Base-by-base conservation (phyloP, 2,888 invertebrate species). In the Yponomeuta evonymella region DNA sequence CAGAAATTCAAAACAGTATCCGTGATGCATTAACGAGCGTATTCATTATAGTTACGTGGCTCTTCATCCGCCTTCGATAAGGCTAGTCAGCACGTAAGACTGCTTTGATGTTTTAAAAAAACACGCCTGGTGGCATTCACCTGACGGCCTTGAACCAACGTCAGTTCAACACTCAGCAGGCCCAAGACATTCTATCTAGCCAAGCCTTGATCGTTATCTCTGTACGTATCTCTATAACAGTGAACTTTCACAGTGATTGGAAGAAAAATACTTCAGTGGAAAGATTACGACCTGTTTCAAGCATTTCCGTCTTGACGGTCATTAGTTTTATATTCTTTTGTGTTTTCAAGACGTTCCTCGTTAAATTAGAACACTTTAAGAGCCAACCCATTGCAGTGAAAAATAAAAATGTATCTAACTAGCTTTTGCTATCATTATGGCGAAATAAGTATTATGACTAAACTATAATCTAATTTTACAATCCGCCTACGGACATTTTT, bases 91-190 rank as follows among this genome's bases (percentile, higher is more conserved):
- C 87, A 84, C 83, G 85, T 86, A 81, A 83, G 86, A 86, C 78
- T 81, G 83, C 83, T 83, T 80, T 76, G 79, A 79, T 83, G 80
- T 80, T 81, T 48, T 48, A 67, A 88, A 89, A 89, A 90, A 89
- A 88, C 84, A 80, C 80, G 86, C 80, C 82, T 79, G 77, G 88
- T 89, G 90, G 88, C 90, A 88, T 90, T 91, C 91, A 90, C 91
- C 90, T 82, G 85, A 76, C 78, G 88, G 85, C 91, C 91, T 90
- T 90, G 90, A 90, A 90, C 90, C 83, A 81, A 79, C 80, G 83
- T 77, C 85, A 79, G 89, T 86, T 86, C 88, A 89, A 81, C 80
- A 70, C 84, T 84, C 87, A 87, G 87, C 89, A 89, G 90, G 85
- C 82, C 79, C 78, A 75, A 72, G 80, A 79, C 82, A 83, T 81